Percentiles rank a stretch among this genome's conserved stretches.
These are phyloP conservation scores for Caradrina clavipalpis DNA, from an alignment of 2,888 invertebrate genomes.

Conservation along the genomic window DNA sequence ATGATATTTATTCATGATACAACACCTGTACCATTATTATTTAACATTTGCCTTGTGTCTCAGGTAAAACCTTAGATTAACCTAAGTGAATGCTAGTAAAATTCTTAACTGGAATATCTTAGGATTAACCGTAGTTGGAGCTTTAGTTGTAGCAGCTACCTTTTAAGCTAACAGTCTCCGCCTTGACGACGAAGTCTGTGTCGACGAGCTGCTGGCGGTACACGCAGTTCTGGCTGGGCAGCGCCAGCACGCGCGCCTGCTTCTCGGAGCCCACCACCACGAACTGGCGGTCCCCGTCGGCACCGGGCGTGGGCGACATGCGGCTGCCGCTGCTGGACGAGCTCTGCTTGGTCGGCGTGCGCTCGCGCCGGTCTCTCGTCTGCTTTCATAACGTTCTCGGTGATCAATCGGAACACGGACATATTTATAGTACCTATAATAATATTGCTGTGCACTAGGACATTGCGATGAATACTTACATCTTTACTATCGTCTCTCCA, in stretches of 20 bases:
- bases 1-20: too few relatives aligned
- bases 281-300: constrained; percentile 95
- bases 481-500: constrained; percentile 97
- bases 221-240: constrained; percentile 98
- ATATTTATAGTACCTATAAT: not conserved
- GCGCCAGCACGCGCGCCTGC: constrained; percentile 97
- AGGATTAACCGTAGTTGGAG: not conserved
- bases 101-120: too few relatives aligned
- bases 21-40: too few relatives aligned
- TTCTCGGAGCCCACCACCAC: constrained; percentile 98
- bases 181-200: constrained; percentile 97
- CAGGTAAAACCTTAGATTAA: not conserved
- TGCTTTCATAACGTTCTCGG: constrained; percentile 50
- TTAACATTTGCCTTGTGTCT: too few relatives aligned
- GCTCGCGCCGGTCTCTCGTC: constrained; percentile 85
- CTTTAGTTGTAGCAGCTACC: constrained; percentile 87
- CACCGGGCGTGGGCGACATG: constrained; percentile 94
- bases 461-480: constrained; percentile 74
- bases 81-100: not conserved
- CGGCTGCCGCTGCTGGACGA: constrained; percentile 91
- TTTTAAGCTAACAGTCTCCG: constrained; percentile 97
- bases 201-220: constrained; percentile 98
- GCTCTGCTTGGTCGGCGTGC: constrained; percentile 92
- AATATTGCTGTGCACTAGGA: not conserved
- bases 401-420: not conserved